Percentiles rank a stretch among this genome's conserved stretches.
phyloP scores from a whole-genome alignment of 1,140 invertebrate species.

The Hestina assimilis region DNA sequence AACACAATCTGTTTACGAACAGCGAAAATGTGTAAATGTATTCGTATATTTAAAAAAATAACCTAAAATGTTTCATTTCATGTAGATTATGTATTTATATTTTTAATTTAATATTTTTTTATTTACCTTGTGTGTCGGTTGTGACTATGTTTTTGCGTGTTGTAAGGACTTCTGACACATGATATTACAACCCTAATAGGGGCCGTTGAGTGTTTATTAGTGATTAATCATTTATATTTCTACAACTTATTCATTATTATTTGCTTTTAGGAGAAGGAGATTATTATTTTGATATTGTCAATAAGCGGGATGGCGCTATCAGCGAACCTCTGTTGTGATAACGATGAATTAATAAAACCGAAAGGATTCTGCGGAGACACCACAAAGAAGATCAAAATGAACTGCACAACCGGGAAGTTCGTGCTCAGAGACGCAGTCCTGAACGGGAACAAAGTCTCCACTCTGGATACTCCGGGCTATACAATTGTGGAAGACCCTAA shows the following conservation, averaged over 20 bases:
- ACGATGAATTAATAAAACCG: slow-evolving; percentile 31
- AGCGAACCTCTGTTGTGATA: slow-evolving; percentile 44
- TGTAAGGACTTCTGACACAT: too few species aligned
- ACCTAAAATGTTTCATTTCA: background rate
- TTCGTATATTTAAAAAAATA: background rate
- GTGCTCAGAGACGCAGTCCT: slow-evolving; percentile 52
- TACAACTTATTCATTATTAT: background rate
- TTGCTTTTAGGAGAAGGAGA: slow-evolving; percentile 36
- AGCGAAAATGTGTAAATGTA: too few species aligned
- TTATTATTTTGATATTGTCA: slow-evolving; percentile 41
- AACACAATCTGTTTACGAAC: too few species aligned
- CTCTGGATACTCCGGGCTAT: slow-evolving; percentile 51
- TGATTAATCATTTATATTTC: background rate
- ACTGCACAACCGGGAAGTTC: slow-evolving; percentile 51
- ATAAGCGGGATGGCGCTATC: slow-evolving; percentile 30
- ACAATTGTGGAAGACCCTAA: slow-evolving; percentile 56
- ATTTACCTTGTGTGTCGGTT: too few species aligned
- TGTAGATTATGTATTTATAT: too few species aligned
- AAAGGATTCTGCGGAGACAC: slow-evolving; percentile 40
- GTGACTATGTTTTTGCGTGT: too few species aligned
- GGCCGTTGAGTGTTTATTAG: too few species aligned
- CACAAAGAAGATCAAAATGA: slow-evolving; percentile 29
- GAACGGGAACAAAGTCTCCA: slow-evolving; percentile 53
- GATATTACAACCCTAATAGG: too few species aligned
- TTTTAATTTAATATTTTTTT: too few species aligned